Evolutionary conservation across 2,797 vertebrate genomes (phyloP).

Genomic region (Paramormyrops hopkinsi): DNA sequence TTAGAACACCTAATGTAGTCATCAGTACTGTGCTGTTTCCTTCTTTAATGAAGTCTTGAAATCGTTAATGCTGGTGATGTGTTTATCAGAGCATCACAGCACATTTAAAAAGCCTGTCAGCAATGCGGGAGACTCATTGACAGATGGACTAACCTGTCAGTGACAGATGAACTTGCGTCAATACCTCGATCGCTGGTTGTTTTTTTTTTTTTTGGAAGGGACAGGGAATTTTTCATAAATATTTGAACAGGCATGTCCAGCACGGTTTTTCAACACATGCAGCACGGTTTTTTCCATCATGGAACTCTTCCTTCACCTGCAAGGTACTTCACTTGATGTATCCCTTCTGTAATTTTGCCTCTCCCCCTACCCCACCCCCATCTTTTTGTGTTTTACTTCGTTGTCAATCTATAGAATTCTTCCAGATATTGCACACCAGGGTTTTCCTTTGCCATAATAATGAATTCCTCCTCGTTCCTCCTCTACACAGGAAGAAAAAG

Average conservation of each 20-base stretch:
- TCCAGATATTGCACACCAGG: neutral
- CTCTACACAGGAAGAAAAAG: neutral
- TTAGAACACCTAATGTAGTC: neutral
- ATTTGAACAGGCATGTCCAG: neutral
- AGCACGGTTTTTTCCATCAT: neutral
- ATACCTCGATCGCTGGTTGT: neutral
- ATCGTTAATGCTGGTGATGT: neutral
- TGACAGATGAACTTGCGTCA: neutral
- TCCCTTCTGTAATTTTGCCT: neutral
- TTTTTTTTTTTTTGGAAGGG: neutral
- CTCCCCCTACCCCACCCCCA: neutral
- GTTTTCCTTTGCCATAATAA: neutral
- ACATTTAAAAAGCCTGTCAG: neutral
- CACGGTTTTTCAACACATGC: neutral
- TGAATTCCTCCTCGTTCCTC: neutral
- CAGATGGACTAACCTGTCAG: conserved; percentile 7
- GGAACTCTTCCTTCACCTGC: neutral
- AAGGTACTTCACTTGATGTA: neutral
- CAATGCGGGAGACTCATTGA: neutral
- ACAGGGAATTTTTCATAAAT: neutral
- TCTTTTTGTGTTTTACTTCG: neutral
- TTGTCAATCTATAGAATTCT: neutral
- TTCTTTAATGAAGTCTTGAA: neutral
- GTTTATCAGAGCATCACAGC: neutral
- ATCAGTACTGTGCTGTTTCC: neutral